Evolutionary conservation across 1,140 invertebrate genomes (phyloP), one percentile per base, ranked within the genome.

Genomic region (Ceratina calcarata): DNA sequence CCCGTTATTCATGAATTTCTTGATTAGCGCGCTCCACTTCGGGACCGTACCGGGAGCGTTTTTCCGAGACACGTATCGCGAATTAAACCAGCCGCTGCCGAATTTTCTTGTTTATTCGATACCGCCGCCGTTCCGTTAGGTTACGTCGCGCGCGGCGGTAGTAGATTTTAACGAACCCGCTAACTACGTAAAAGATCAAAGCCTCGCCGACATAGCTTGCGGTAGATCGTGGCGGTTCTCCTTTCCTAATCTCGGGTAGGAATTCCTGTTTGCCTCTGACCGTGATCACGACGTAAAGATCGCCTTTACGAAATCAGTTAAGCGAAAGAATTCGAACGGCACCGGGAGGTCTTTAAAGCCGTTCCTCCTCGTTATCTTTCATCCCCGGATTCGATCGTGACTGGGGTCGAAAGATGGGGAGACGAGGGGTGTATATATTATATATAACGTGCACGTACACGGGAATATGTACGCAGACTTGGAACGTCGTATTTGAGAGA

Each of bases 1-100:
- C 53, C 61, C n/a, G 64, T 80, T 84, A 76, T 74, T 84, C 70
- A 72, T 78, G 76, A 78, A 78, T 72, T 78, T 70, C 69, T 72
- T 72, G 69, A 78, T 78, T 72, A 78, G 51, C 76, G 12, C 49
- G 58, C 27, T 37, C 20, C 20, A 20, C 60, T 62, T 49, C 15
- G n/a, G 8, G 0, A 15, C 37, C 37, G 37, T 45, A 71, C 7
- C n/a, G 7, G 10, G 58, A 70, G 55, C 68, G 53, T 55, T 78
- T 71, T 71, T 55, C 67, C 67, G 22, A n/a, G 58, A 71, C 51
- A 32, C 51, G 68, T 55, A 55, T 71, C 68, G 7, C 24, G 20
- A 64, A 71, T 74, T 65, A 66, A 64, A 57, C 55, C 55, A 24
- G 61, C 16, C 24, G 12, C 16, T 6, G 16, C 16, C 1, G 16